A percentile compares a stretch with the other conserved stretches of the same genome.
Evolutionary conservation across 2,797 vertebrate genomes (phyloP).

Genomic region (Alosa sapidissima): DNA sequence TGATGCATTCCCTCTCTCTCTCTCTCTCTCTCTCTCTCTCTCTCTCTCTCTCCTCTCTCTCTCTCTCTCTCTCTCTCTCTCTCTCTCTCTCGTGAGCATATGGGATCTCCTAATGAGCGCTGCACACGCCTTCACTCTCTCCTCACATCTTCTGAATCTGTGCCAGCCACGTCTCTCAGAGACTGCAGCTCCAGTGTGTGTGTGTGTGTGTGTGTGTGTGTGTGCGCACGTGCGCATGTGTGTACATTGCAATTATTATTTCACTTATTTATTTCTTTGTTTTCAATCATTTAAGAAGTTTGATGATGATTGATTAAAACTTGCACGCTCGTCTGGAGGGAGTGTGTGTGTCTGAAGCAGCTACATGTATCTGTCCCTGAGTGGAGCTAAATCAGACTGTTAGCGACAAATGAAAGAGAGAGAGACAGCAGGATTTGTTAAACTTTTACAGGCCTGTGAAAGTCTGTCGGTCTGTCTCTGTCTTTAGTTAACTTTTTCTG

Average conservation of each 20-base stretch:
- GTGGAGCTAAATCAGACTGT: constrained; percentile 12
- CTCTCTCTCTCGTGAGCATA: constrained; percentile 36
- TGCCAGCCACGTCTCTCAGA: constrained; percentile 56
- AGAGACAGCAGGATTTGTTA: background rate
- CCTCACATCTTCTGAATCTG: constrained; percentile 53
- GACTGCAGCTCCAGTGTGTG: constrained; percentile 40
- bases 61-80: constrained; percentile 17
- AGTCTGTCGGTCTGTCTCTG: background rate
- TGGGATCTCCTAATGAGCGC: constrained; percentile 54
- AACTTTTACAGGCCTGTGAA: background rate
- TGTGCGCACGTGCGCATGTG: background rate
- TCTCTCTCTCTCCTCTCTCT: constrained; percentile 8
- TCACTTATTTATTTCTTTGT: background rate
- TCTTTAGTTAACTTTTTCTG: background rate
- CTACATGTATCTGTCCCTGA: background rate
- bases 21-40: background rate
- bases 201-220: background rate
- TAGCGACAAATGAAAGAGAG: background rate
- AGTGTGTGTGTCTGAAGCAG: background rate
- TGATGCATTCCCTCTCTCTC: background rate
- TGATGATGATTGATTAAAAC: constrained; percentile 24
- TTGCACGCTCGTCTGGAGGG: background rate
- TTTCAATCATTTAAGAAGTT: constrained; percentile 24
- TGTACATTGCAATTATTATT: background rate
- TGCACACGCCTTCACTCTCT: constrained; percentile 24